A percentile compares a stretch with the other conserved stretches of the same genome.
Conservation (phyloP, 2,797 vertebrate genomes). For the Podarcis siculus region DNA sequence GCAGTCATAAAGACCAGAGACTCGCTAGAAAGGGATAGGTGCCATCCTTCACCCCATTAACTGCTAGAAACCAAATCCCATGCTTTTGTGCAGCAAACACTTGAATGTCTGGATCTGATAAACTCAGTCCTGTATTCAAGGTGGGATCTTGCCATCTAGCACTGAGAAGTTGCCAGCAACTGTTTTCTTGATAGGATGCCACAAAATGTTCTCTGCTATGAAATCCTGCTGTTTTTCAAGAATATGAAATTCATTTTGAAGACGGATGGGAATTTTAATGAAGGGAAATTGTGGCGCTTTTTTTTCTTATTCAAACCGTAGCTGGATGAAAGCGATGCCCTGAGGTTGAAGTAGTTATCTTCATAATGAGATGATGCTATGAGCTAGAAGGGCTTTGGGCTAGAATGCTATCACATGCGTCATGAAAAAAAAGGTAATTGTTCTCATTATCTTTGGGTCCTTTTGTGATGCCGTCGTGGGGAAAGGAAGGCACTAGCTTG, state of each 20-base stretch:
- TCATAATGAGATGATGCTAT: conserved; percentile 60
- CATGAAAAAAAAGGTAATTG: conserved; percentile 54
- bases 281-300: neutral
- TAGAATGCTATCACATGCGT: conserved; percentile 54
- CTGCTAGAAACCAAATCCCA: neutral
- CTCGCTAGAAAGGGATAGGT: neutral
- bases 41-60: neutral
- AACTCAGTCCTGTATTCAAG: neutral
- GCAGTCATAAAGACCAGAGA: neutral
- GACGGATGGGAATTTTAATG: conserved; percentile 20
- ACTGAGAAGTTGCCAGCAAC: neutral
- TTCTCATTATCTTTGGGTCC: conserved; percentile 55
- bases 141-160: too few relatives aligned
- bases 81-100: neutral
- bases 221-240: neutral
- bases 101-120: neutral
- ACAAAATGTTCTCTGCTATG: neutral
- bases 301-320: conserved; percentile 38
- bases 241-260: neutral
- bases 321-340: conserved; percentile 35
- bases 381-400: conserved; percentile 58
- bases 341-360: conserved; percentile 54
- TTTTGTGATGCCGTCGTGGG: conserved; percentile 41
- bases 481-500: conserved; percentile 50
- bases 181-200: neutral